Percentiles rank a stretch among this genome's conserved stretches.
phyloP scores from a whole-genome alignment of 1,140 invertebrate species.

The Physella acuta region DNA sequence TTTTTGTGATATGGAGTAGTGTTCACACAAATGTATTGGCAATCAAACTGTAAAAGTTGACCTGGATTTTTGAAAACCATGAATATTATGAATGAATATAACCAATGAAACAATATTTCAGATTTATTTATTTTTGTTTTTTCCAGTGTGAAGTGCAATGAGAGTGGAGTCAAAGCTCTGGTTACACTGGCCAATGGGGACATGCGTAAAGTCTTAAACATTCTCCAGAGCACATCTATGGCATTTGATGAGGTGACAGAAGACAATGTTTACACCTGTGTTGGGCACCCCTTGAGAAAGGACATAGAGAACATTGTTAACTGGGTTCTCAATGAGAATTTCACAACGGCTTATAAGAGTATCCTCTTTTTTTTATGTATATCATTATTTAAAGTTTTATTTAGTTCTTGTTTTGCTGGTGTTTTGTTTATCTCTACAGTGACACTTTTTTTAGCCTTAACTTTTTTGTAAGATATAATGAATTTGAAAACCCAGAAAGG shows the following conservation, averaged over 20 bases:
- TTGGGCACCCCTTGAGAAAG: conserved; percentile 87
- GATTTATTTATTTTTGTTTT: too few species aligned
- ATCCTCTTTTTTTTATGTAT: conserved; percentile 58
- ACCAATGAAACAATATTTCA: too few species aligned
- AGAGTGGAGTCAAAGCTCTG: conserved; percentile 88
- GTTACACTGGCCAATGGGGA: conserved; percentile 91
- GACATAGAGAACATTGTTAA: conserved; percentile 89
- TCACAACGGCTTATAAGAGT: conserved; percentile 81
- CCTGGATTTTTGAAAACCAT: too few species aligned
- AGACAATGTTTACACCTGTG: conserved; percentile 92
- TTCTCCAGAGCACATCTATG: conserved; percentile 86
- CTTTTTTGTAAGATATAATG: conserved; percentile 69
- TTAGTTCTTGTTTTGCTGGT: not conserved
- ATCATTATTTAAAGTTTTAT: conserved; percentile 14
- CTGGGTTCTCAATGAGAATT: conserved; percentile 85
- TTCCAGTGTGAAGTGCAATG: conserved; percentile 77
- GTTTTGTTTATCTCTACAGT: not conserved
- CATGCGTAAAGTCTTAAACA: conserved; percentile 96
- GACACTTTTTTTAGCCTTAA: conserved; percentile 1
- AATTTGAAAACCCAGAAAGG: conserved; percentile 84
- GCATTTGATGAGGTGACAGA: conserved; percentile 86
- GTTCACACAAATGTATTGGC: too few species aligned
- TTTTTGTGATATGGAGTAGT: too few species aligned
- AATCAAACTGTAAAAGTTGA: too few species aligned
- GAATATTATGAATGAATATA: too few species aligned